A percentile compares a stretch with the other conserved stretches of the same genome.
Evolutionary conservation across 2,113 vertebrate genomes (phyloP).

Genomic region (Irena cyanogastra): DNA sequence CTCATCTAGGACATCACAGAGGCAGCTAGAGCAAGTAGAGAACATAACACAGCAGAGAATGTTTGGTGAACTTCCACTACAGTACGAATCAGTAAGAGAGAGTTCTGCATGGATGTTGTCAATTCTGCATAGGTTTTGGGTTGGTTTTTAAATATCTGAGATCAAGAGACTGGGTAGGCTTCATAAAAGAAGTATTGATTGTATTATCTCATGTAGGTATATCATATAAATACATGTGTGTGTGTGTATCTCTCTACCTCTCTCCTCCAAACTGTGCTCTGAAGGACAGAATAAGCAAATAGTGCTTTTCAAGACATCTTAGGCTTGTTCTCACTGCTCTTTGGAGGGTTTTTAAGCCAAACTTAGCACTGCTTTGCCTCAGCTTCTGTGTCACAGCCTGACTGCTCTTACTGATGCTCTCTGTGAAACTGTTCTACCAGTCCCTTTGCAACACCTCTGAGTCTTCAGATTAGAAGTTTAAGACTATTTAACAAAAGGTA

Average conservation of each 20-base stretch:
- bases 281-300: neutral
- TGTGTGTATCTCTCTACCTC: neutral
- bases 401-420: neutral
- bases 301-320: neutral
- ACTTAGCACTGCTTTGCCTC: neutral
- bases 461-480: neutral
- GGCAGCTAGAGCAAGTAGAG: neutral
- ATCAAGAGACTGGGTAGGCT: neutral
- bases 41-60: neutral
- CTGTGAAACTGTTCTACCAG: fast-evolving
- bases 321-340: neutral
- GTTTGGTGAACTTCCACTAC: neutral
- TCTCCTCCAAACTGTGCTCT: neutral
- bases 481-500: neutral
- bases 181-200: neutral
- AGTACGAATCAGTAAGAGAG: neutral
- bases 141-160: neutral
- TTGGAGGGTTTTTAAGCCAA: neutral
- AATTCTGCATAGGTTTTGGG: neutral
- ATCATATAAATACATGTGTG: too few relatives aligned
- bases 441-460: neutral
- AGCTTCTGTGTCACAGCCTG: neutral
- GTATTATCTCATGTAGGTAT: neutral
- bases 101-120: neutral
- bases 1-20: neutral